Conservation (phyloP, 1,140 invertebrate species). For the Caenorhabditis brenneri region DNA sequence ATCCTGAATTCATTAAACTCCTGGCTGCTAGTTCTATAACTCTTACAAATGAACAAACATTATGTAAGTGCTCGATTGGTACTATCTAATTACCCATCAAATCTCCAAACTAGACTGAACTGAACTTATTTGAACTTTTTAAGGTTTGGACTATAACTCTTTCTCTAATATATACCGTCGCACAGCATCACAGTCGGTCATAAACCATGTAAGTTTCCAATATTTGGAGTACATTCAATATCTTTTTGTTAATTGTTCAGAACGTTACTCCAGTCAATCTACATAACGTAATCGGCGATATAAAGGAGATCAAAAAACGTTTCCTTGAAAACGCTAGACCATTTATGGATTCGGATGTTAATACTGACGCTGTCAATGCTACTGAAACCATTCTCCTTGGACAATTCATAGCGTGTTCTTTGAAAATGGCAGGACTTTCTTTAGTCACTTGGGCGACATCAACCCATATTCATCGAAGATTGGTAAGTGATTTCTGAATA, state of each 20-base stretch:
- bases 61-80: neutral
- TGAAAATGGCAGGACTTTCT: neutral
- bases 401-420: neutral
- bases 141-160: neutral
- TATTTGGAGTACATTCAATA: neutral
- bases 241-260: neutral
- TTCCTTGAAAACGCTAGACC: neutral
- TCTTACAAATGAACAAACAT: neutral
- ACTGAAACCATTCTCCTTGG: neutral
- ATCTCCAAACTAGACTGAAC: no score
- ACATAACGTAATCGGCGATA: neutral
- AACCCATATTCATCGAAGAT: neutral
- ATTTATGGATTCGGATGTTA: neutral
- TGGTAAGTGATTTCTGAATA: neutral
- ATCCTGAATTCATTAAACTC: neutral
- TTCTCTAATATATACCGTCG: neutral
- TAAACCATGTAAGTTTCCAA: neutral
- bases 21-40: neutral
- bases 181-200: neutral
- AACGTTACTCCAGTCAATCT: neutral
- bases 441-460: neutral
- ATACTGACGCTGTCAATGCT: neutral
- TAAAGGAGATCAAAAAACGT: neutral
- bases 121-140: neutral
- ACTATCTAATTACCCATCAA: no score